phyloP scores from a whole-genome alignment of 2,888 invertebrate genomes.

The Lysandra bellargus region DNA sequence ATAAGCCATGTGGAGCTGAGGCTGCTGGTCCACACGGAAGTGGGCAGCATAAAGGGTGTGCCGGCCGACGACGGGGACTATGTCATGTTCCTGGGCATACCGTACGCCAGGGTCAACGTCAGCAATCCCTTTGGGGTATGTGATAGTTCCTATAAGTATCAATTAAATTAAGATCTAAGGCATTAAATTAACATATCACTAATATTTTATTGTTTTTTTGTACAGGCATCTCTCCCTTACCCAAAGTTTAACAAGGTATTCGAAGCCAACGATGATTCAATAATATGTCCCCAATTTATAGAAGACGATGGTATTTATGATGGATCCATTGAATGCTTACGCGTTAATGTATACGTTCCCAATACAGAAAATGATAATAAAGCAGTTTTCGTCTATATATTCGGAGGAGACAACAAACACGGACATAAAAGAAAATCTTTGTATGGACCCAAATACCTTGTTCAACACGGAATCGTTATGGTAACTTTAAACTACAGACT shows the following conservation, averaged over 20 bases:
- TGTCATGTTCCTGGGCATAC: constrained; percentile 25
- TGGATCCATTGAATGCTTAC: constrained; percentile 21
- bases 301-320: too few relatives aligned
- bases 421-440: not conserved
- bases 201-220: not conserved
- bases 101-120: constrained; percentile 4
- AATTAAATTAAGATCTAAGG: not conserved
- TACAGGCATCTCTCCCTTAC: not conserved
- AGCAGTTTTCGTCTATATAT: constrained; percentile 23
- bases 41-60: constrained; percentile 20
- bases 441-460: constrained; percentile 10
- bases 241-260: constrained; percentile 11
- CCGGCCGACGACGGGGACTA: constrained; percentile 20
- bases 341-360: constrained; percentile 22
- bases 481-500: constrained; percentile 62
- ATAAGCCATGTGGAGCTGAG: constrained; percentile 33
- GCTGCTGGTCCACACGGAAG: constrained; percentile 9
- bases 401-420: constrained; percentile 16
- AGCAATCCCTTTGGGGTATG: constrained; percentile 16
- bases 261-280: constrained; percentile 17
- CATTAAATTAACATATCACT: not conserved
- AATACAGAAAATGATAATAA: not conserved
- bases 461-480: constrained; percentile 41
- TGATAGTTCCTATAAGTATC: not conserved
- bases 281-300: not conserved